Conservation (phyloP, 2,888 invertebrate genomes). For the Lepidochrysops patricia region DNA sequence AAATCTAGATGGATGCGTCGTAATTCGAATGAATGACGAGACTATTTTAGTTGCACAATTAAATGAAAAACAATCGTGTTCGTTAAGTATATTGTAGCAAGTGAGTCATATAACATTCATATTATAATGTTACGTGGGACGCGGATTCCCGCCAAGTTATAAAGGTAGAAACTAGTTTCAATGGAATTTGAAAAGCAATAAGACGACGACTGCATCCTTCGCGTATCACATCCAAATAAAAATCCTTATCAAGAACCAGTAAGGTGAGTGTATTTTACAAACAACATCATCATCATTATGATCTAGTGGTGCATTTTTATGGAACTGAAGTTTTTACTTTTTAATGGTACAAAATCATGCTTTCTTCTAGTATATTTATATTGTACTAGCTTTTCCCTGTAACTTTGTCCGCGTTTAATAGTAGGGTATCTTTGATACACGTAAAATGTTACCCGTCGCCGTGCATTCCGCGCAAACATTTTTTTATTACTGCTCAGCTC, state of each 20-base stretch:
- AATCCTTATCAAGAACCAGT: slow-evolving; percentile 9
- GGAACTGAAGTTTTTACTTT: not conserved
- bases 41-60: not conserved
- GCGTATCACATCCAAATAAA: slow-evolving; percentile 9
- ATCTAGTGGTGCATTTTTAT: not conserved
- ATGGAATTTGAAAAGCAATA: slow-evolving; percentile 15
- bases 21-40: not conserved
- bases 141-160: slow-evolving; percentile 6
- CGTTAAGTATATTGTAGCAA: not conserved
- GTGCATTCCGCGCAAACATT: too few species aligned
- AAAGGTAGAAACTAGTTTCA: slow-evolving; percentile 14
- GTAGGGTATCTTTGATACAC: too few species aligned
- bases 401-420: too few species aligned
- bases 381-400: too few species aligned
- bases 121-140: slow-evolving; percentile 5
- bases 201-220: slow-evolving; percentile 15
- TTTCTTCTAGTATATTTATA: too few species aligned
- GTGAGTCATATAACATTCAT: not conserved
- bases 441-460: too few species aligned
- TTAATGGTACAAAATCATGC: too few species aligned
- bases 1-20: not conserved
- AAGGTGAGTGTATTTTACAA: not conserved
- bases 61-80: not conserved
- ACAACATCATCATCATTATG: not conserved
- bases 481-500: too few species aligned